Conservation (phyloP, 2,113 vertebrate species). For the Myotis lucifugus region DNA sequence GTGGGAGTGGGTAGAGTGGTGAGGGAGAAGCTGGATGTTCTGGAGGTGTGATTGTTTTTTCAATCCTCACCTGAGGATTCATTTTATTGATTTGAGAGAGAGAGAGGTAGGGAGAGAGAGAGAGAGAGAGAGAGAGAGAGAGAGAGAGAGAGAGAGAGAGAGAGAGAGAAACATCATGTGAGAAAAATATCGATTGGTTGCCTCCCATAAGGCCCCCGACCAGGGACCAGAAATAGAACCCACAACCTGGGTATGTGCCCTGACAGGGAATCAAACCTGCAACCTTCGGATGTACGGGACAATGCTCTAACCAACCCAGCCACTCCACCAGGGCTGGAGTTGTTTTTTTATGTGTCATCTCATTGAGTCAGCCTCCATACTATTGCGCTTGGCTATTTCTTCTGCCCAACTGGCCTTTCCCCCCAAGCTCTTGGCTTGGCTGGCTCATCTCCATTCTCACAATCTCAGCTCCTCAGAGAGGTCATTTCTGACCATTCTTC, state of each 20-base stretch:
- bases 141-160: rapidly evolving
- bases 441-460: neutral
- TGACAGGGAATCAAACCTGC: neutral
- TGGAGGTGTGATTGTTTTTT: neutral
- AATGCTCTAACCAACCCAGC: neutral
- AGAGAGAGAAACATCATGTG: neutral
- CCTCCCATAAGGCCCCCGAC: neutral
- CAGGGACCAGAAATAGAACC: neutral
- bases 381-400: neutral
- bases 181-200: neutral
- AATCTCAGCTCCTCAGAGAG: neutral
- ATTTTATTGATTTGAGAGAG: neutral
- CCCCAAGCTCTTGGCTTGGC: neutral
- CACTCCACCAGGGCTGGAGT: neutral
- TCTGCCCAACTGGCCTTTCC: neutral
- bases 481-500: neutral
- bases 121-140: no score
- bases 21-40: no score
- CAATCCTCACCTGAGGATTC: neutral
- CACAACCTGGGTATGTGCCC: neutral
- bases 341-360: rapidly evolving
- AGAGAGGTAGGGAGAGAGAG: rapidly evolving
- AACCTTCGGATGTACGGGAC: neutral
- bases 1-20: no score
- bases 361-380: neutral